These are phyloP conservation scores for Tuberolachnus salignus DNA, from an alignment of 2,888 invertebrate genomes.

Conservation along the genomic window DNA sequence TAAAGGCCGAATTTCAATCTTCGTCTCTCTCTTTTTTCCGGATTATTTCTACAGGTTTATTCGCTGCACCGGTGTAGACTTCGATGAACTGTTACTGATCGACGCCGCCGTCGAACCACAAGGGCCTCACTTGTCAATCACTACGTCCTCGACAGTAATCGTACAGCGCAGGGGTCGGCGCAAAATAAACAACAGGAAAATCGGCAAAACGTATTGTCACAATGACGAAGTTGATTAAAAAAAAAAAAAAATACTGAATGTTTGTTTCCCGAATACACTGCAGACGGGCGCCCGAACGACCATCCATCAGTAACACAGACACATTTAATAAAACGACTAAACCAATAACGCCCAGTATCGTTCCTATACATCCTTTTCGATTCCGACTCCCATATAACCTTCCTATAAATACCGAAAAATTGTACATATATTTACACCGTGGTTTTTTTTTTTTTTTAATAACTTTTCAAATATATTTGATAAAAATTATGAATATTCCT, in stretches of 20 bases:
- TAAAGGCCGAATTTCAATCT: background rate
- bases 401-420: too few species aligned
- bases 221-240: background rate
- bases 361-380: too few species aligned
- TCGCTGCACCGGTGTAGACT: background rate
- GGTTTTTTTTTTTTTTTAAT: too few species aligned
- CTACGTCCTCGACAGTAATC: conserved; percentile 5
- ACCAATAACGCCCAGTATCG: too few species aligned
- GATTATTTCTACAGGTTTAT: conserved; percentile 4
- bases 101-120: conserved; percentile 7
- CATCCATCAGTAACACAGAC: background rate
- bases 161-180: background rate
- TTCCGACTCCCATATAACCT: too few species aligned
- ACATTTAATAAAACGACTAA: background rate
- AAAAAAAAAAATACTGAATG: too few species aligned
- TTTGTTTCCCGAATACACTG: background rate
- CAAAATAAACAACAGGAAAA: background rate
- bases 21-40: background rate
- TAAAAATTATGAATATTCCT: too few species aligned
- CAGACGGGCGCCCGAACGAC: too few species aligned
- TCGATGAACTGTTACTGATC: conserved; percentile 16
- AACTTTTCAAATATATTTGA: too few species aligned
- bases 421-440: too few species aligned
- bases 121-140: conserved; percentile 17
- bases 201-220: conserved; percentile 10